These are phyloP conservation scores for Dolichoris vasculosae DNA, from an alignment of 1,140 invertebrate genomes.

Conservation along the genomic window DNA sequence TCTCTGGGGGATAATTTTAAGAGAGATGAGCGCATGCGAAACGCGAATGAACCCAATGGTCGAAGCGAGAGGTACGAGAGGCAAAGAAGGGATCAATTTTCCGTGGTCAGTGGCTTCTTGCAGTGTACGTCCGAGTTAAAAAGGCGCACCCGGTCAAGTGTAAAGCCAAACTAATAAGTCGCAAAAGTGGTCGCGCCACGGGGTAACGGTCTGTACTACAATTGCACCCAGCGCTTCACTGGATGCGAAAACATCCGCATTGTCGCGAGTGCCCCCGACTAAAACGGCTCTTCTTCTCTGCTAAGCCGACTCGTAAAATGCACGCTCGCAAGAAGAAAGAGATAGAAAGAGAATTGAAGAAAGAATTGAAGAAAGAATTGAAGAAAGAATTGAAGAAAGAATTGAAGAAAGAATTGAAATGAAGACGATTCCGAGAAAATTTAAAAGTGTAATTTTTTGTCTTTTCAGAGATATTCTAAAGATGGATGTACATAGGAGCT, in stretches of 20 bases:
- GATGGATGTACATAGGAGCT: neutral
- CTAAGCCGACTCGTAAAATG: neutral
- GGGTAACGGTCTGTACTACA: neutral
- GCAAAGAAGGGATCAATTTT: constrained; percentile 17
- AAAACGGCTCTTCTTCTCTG: neutral
- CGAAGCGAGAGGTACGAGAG: neutral
- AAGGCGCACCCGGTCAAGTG: constrained; percentile 43
- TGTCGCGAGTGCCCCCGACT: constrained; percentile 14
- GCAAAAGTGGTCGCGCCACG: constrained; percentile 7
- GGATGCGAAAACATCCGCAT: constrained; percentile 34
- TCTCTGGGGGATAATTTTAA: neutral
- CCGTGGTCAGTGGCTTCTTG: neutral
- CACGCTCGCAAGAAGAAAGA: neutral
- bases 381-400: neutral
- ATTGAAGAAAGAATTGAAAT: neutral
- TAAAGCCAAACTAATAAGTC: constrained; percentile 20
- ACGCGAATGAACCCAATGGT: neutral
- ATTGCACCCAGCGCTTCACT: neutral
- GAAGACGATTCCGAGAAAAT: neutral
- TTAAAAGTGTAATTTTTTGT: constrained; percentile 17
- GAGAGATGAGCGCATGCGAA: neutral
- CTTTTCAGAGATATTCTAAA: neutral
- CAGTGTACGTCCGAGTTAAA: constrained; percentile 23
- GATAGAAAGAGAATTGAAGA: neutral
- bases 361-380: neutral